Base-by-base conservation (phyloP, 1,140 invertebrate genomes). In the Coelopa frigida region DNA sequence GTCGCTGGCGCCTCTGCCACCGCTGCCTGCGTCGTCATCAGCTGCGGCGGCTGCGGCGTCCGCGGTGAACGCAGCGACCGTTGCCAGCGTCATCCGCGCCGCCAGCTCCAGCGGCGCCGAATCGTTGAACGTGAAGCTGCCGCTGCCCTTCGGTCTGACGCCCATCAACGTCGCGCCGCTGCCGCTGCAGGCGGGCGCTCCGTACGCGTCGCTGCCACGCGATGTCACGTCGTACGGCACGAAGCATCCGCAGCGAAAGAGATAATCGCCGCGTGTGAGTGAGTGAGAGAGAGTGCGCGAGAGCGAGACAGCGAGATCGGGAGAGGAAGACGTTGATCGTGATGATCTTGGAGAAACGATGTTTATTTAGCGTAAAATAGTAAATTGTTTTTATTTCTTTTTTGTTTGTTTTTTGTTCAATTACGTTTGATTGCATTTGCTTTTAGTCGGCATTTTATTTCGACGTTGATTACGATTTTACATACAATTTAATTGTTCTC, bases 151-250 rank as follows among this genome's bases (percentile, higher is more conserved):
- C 17, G 60, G 60, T 4, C 50, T 61, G 32, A 57, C 57, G 17
- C 62, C 62, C 3, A 21, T 66, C 32, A 66, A 65, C 41, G 53
- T 66, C 27, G 57, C 58, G 5, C 53, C 62, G 21, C 32, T 66
- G 38, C 62, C 62, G 5, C 49, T 66, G 20, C 62, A 66, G 18
- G 61, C 62, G 5, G 62, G 62, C 11, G 56, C 62, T 2, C 56
- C 62, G 5, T 66, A 62, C 23, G 53, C 57, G 40, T 49, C 53
- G 17, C 46, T 65, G 40, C 58, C 59, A 1, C 59, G 58, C 7
- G 62, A 56, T 4, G 54, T 66, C 7, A 66, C 62, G 15, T 66
- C 62, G 11, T 66, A 66, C 5, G 62, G 62, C 3, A 66, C 62
- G 11, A 48, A 54, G 22, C 55, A 62, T 49, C 52, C 61, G 23